These are phyloP conservation scores for Papilio helenus DNA, from an alignment of 1,140 invertebrate species.

Conservation along the genomic window DNA sequence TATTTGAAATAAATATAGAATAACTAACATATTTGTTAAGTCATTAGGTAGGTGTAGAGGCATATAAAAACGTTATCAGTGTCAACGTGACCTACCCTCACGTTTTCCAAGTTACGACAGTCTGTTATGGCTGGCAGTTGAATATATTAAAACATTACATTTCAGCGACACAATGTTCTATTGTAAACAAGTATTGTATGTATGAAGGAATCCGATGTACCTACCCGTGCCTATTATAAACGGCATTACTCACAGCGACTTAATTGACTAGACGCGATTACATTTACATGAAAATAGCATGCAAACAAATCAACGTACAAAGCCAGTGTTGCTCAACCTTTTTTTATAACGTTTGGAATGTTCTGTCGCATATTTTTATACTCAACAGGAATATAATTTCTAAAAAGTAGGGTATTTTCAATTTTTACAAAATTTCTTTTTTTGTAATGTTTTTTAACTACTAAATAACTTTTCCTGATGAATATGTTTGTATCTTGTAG, in stretches of 20 bases:
- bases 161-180: slow-evolving; percentile 49
- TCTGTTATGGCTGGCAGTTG: slow-evolving; percentile 41
- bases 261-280: slow-evolving; percentile 56
- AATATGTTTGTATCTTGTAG: background rate
- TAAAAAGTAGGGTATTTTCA: no score
- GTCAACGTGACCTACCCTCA: slow-evolving; percentile 77
- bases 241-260: slow-evolving; percentile 52
- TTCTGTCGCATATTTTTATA: background rate
- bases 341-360: background rate
- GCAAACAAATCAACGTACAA: slow-evolving; percentile 23
- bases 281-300: slow-evolving; percentile 43
- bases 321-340: background rate
- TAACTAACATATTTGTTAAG: background rate
- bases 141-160: slow-evolving; percentile 51
- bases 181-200: slow-evolving; percentile 51
- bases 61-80: slow-evolving; percentile 55
- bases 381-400: background rate
- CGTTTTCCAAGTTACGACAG: slow-evolving; percentile 58
- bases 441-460: no score
- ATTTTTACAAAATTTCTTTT: no score
- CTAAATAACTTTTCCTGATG: no score
- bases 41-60: slow-evolving; percentile 34
- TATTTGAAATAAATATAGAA: background rate
- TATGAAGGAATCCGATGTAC: slow-evolving; percentile 49
- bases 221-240: slow-evolving; percentile 50